Base-by-base conservation (phyloP, 2,888 invertebrate genomes). In the Hipparchia semele region DNA sequence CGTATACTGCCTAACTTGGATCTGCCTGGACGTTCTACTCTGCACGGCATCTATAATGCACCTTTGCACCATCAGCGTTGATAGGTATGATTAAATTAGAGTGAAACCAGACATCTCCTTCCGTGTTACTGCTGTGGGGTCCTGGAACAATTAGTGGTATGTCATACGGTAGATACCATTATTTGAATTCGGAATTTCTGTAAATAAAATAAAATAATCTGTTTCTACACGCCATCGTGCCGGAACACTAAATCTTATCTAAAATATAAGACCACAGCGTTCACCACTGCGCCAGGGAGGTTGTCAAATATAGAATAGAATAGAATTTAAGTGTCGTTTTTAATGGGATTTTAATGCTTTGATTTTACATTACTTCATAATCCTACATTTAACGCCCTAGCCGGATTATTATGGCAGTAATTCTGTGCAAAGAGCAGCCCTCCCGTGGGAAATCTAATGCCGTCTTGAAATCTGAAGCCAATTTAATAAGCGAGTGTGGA, bases 1-100 rank as follows among this genome's bases (percentile, higher is more conserved):
- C 5, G 96, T 96, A 68, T 97, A 97, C 90, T 99, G 99, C 87
- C 95, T 99, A 79, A 96, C 97, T 70, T 99, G 99, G 99, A 98
- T 99, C 80, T 98, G 98, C 82, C 95, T 99, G 84, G 99, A 99
- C 91, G 99, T 99, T 2, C 94, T 99, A 1, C 98, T 99, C 86
- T 99, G 99, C 90, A 99, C 99, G 0, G 98, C 99, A 1, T 98
- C 98, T 79, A 99, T 99, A 82, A 98, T 99, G 96, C 99, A 99
- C 88, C 95, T 99, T 61, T 99, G 99, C 86, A 99, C 99, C 60
- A 99, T 99, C 86, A 98, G 99, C 77, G 96, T 99, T 76, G 99
- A 99, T 92, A 96, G 99, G 83, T 93, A 82, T 74, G 33, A 6
- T 49, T 49, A 49, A 49, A 49, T 49, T 49, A 49, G 7, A 39